These are phyloP conservation scores for Incurvaria masculella DNA, from an alignment of 2,888 invertebrate genomes.

Conservation along the genomic window DNA sequence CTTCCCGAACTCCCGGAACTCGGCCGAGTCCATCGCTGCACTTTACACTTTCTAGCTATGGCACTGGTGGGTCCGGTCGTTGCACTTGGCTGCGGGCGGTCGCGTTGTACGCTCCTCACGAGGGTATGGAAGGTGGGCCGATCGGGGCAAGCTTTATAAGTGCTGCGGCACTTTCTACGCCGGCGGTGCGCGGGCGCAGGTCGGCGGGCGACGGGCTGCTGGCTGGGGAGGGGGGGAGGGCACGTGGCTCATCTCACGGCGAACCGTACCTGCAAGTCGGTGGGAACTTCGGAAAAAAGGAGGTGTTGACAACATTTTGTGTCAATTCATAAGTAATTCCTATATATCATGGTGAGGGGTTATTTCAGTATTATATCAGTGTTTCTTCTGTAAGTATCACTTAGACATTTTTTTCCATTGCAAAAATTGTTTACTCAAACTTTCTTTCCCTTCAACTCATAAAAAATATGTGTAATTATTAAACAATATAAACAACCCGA, in stretches of 20 bases:
- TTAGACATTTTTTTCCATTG: too few species aligned
- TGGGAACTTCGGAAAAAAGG: neutral
- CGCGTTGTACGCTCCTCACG: neutral
- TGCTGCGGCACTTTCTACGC: neutral
- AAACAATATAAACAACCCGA: too few species aligned
- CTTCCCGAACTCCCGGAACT: slow-evolving; percentile 81
- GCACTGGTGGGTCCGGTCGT: neutral
- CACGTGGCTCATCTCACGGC: neutral
- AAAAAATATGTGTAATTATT: too few species aligned
- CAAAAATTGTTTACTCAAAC: too few species aligned
- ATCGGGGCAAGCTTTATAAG: neutral
- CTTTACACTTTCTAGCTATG: slow-evolving; percentile 5
- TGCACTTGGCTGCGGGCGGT: neutral
- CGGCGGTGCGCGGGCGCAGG: neutral
- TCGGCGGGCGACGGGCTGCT: neutral
- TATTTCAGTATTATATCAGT: too few species aligned
- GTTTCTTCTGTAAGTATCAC: too few species aligned
- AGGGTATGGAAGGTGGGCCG: neutral
- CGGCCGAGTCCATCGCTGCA: slow-evolving; percentile 67
- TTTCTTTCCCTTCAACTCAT: too few species aligned
- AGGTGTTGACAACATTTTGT: neutral
- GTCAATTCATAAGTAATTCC: neutral
- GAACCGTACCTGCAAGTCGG: neutral
- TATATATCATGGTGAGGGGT: too few species aligned
- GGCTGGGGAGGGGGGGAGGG: neutral